A percentile compares a stretch with the other conserved stretches of the same genome.
These are phyloP conservation scores for Canis aureus DNA, from an alignment of 2,113 vertebrate species.

Conservation along the genomic window DNA sequence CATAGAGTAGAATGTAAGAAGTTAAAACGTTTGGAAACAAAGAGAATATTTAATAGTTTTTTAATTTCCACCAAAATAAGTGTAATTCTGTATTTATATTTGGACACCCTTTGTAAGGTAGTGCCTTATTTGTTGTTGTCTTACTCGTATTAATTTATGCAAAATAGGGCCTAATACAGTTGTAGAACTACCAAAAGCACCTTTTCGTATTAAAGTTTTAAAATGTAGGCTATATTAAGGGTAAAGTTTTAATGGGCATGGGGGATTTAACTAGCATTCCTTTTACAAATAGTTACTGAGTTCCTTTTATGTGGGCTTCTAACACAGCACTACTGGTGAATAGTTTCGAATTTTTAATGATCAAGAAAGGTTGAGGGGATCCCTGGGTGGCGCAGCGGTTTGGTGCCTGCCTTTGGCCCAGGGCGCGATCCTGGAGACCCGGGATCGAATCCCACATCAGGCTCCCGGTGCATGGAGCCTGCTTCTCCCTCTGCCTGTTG, in stretches of 20 bases:
- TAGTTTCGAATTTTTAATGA: background rate
- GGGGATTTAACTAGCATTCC: background rate
- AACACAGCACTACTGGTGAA: background rate
- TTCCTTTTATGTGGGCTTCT: background rate
- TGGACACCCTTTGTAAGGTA: background rate
- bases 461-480: no score
- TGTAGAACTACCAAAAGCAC: background rate
- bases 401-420: no score
- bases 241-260: background rate
- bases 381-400: no score
- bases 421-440: no score
- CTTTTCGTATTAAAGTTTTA: slow-evolving; percentile 1
- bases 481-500: no score
- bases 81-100: slow-evolving; percentile 12
- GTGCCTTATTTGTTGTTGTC: slow-evolving; percentile 1
- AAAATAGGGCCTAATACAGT: background rate
- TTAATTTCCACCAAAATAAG: background rate
- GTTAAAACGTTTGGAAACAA: slow-evolving; percentile 3
- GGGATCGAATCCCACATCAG: no score
- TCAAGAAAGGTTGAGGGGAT: background rate
- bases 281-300: background rate
- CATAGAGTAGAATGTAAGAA: background rate
- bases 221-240: background rate
- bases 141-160: background rate
- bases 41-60: background rate